Evolutionary conservation across 2,888 invertebrate genomes (phyloP).

Genomic region (Lottia scabra): DNA sequence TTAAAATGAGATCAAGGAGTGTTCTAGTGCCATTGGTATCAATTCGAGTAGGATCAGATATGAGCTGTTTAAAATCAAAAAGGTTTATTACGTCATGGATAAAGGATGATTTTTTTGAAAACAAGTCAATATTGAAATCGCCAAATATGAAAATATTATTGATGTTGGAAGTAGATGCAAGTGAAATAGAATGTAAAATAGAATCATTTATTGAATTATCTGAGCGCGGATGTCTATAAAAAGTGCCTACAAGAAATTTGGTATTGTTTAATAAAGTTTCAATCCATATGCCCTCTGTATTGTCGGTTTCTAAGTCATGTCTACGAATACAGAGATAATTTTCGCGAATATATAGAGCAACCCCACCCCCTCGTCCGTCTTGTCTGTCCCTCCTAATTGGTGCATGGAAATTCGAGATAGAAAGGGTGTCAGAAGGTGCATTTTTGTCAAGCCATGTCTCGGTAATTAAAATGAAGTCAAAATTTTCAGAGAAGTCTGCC

Average conservation of each 20-base stretch:
- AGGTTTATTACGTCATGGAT: not conserved
- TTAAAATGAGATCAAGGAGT: not conserved
- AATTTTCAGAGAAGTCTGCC: no score
- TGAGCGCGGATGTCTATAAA: not conserved
- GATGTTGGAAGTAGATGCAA: not conserved
- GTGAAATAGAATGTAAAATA: not conserved
- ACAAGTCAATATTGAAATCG: not conserved
- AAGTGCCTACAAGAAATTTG: not conserved
- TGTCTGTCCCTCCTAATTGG: not conserved
- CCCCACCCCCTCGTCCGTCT: not conserved
- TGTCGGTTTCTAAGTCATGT: not conserved
- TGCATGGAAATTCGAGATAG: no score
- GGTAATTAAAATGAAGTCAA: no score
- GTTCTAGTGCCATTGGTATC: not conserved
- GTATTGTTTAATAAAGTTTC: not conserved
- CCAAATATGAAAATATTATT: not conserved
- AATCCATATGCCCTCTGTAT: not conserved
- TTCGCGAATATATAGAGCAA: not conserved
- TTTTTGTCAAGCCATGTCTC: no score
- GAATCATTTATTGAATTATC: not conserved
- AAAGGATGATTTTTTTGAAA: not conserved
- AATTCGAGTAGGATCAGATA: not conserved
- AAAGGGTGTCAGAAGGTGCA: no score
- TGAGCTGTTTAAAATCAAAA: not conserved
- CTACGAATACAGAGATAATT: not conserved